Evolutionary conservation across 2,113 vertebrate species (phyloP), one percentile per base, ranked within the genome.

Genomic region (Porphyrio hochstetteri): DNA sequence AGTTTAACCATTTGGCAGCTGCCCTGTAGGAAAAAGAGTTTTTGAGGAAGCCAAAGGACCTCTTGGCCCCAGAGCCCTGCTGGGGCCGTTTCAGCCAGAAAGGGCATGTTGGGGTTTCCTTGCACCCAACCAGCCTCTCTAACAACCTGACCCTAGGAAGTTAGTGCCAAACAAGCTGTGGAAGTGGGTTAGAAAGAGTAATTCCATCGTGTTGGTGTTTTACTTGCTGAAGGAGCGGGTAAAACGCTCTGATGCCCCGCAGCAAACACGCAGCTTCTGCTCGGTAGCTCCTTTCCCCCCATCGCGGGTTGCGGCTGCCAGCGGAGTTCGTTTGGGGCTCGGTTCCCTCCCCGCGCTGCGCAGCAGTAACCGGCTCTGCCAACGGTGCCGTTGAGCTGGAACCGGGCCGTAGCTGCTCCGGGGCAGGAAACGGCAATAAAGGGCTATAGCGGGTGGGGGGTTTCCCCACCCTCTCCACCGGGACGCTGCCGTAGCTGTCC

Each of bases 1-100:
- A 93, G 95, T 91, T 96, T 57, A 95, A 94, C 93, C 71, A 93
- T 93, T 94, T 88, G 93, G 93, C 92, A 90, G 70, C 77, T 68
- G 16, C 86, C 60, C 48, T 68, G 2, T 93, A 63, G 76, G 93
- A 92, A 93, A 35, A 7, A 31, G 36, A 60, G 53, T 65, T 84
- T 87, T 44, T 11, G 33, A 56, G 82, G 74, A 59, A 88, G 79
- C 55, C 82, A 10, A 33, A 65, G 59, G 55, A 82, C 40, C 40
- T 59, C 68, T 56, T n/a, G 46, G 27, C 59, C 57, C 42, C 53
- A 6, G 75, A 52, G 85, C 71, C 50, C 3, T 3, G 0, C 63
- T 7, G 75, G 50, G 50, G 3, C 46, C 21, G 36, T 59, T 64
- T 80, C 78, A 44, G 79, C 20, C 85, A 57, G 42, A 38, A 46